These are phyloP conservation scores for Fratercula arctica DNA, from an alignment of 2,797 vertebrate species.

Conservation along the genomic window DNA sequence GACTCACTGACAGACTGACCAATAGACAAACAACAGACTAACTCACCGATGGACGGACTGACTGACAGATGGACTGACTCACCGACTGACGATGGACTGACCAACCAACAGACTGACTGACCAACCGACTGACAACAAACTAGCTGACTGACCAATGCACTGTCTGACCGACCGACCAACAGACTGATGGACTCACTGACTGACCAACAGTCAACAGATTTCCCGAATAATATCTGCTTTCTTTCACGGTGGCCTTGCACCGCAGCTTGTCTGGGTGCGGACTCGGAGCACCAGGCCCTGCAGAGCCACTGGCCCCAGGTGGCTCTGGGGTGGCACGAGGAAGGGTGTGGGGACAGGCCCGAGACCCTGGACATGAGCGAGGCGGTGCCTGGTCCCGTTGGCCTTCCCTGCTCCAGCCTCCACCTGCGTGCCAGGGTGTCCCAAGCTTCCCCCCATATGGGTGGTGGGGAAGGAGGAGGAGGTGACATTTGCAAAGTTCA, in stretches of 20 bases:
- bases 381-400: neutral
- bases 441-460: fast-evolving
- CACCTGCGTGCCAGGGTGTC: fast-evolving
- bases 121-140: too few species aligned
- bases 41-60: too few species aligned
- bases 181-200: neutral
- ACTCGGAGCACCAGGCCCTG: too few species aligned
- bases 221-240: neutral
- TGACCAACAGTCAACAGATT: neutral
- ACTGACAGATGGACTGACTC: too few species aligned
- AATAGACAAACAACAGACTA: too few species aligned
- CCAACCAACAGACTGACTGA: too few species aligned
- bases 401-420: neutral
- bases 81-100: too few species aligned
- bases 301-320: neutral
- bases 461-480: neutral
- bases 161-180: neutral
- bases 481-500: neutral
- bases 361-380: too few species aligned
- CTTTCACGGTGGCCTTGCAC: neutral
- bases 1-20: too few species aligned
- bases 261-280: neutral
- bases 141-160: too few species aligned
- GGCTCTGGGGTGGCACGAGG: neutral
- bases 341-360: fast-evolving